These are phyloP conservation scores for Papilio elwesi DNA, from an alignment of 2,888 invertebrate genomes.

Conservation along the genomic window DNA sequence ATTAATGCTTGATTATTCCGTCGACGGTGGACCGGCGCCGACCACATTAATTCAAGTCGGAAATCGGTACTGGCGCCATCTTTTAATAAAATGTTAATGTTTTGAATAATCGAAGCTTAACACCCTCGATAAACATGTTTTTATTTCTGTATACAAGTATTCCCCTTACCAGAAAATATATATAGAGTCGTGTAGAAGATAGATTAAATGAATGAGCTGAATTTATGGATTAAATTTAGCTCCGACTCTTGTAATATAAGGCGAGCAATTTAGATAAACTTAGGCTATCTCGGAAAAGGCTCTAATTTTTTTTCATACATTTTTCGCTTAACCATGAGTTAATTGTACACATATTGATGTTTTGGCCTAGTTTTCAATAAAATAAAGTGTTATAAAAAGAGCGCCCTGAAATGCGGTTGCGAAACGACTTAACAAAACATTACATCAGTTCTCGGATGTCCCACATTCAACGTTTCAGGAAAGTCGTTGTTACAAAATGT, in stretches of 20 bases:
- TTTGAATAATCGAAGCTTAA: conserved; percentile 6
- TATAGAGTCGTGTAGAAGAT: too few species aligned
- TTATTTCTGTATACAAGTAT: background rate
- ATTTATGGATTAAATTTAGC: too few species aligned
- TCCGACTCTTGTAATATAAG: too few species aligned
- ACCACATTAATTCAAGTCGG: conserved; percentile 8
- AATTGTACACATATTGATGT: too few species aligned
- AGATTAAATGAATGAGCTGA: too few species aligned
- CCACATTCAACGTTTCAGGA: conserved; percentile 25
- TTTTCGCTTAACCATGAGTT: too few species aligned
- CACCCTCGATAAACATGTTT: background rate
- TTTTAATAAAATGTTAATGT: conserved; percentile 11
- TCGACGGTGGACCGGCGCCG: conserved; percentile 10
- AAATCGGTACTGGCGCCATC: conserved; percentile 14
- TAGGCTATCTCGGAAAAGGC: too few species aligned
- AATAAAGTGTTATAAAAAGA: conserved; percentile 15
- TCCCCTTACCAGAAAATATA: background rate
- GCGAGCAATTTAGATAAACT: too few species aligned
- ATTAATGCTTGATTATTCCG: conserved; percentile 23
- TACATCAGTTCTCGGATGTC: conserved; percentile 21
- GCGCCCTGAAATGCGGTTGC: conserved; percentile 18
- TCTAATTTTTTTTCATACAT: too few species aligned
- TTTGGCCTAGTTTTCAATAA: background rate
- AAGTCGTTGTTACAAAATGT: background rate
- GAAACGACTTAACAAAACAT: conserved; percentile 23